Percentiles rank a stretch among this genome's conserved stretches.
phyloP scores from a whole-genome alignment of 2,113 vertebrate genomes.

The Hemichromis elongatus region DNA sequence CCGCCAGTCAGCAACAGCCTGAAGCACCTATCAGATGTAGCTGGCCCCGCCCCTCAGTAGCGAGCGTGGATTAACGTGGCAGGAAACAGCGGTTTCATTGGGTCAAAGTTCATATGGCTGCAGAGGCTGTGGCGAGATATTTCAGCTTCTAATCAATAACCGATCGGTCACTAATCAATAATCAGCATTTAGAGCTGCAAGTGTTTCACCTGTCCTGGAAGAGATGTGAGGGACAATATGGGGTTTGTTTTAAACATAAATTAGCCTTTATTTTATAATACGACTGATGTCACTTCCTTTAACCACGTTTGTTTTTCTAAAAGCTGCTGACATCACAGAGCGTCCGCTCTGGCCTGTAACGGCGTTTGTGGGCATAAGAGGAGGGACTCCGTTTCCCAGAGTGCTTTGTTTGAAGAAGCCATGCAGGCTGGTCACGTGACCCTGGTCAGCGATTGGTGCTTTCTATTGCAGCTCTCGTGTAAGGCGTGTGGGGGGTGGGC shows the following conservation, averaged over 20 bases:
- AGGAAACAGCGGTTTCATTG: background rate
- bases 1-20: background rate
- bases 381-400: background rate
- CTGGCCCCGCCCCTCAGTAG: background rate
- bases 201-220: background rate
- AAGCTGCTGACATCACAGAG: background rate
- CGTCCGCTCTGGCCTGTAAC: background rate
- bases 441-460: conserved; percentile 13
- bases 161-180: background rate
- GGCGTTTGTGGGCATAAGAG: background rate
- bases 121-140: background rate
- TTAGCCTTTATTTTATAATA: conserved; percentile 1
- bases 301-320: background rate
- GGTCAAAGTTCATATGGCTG: background rate
- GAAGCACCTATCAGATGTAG: background rate
- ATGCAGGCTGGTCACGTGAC: background rate
- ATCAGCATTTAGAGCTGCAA: background rate
- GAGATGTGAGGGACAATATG: background rate
- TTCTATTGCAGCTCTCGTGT: background rate
- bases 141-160: background rate
- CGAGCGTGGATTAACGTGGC: background rate
- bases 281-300: background rate
- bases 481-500: background rate
- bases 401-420: background rate
- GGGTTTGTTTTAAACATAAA: background rate